Evolutionary conservation across 2,888 invertebrate genomes (phyloP).

Genomic region (Rhorus exstirpatorius): DNA sequence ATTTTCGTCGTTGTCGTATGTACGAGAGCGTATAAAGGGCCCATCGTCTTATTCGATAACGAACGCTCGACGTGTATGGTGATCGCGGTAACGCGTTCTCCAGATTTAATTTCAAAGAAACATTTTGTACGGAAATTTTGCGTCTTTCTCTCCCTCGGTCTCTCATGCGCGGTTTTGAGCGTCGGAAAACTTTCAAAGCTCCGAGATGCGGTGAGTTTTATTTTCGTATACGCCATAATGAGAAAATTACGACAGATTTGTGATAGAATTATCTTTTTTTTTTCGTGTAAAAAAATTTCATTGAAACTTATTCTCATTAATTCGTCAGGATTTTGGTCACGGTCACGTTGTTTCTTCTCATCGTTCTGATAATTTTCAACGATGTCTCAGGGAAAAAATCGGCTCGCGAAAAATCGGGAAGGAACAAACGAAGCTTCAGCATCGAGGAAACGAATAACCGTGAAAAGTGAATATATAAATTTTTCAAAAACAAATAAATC

Average conservation of each 20-base stretch:
- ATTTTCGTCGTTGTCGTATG: constrained; percentile 46
- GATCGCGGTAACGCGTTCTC: constrained; percentile 8
- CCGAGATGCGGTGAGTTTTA: constrained; percentile 58
- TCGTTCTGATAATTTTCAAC: constrained; percentile 55
- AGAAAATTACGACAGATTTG: background rate
- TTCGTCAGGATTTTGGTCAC: constrained; percentile 50
- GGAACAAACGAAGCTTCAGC: constrained; percentile 37
- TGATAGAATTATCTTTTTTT: background rate
- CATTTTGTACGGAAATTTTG: background rate
- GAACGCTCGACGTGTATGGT: constrained; percentile 38
- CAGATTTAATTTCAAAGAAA: constrained; percentile 1
- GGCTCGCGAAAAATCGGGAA: constrained; percentile 34
- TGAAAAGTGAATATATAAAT: constrained; percentile 49
- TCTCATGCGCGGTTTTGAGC: background rate
- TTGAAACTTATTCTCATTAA: background rate
- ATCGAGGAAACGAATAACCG: constrained; percentile 40
- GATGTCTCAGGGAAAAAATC: constrained; percentile 60
- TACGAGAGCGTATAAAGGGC: constrained; percentile 56
- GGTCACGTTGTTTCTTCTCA: constrained; percentile 46
- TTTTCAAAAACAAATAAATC: background rate
- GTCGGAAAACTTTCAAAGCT: background rate
- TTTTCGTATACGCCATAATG: background rate
- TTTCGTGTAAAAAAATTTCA: background rate
- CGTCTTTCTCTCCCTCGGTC: background rate
- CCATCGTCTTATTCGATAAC: constrained; percentile 51